Evolutionary conservation across 2,888 invertebrate genomes (phyloP).

Genomic region (Oscheius sp.): DNA sequence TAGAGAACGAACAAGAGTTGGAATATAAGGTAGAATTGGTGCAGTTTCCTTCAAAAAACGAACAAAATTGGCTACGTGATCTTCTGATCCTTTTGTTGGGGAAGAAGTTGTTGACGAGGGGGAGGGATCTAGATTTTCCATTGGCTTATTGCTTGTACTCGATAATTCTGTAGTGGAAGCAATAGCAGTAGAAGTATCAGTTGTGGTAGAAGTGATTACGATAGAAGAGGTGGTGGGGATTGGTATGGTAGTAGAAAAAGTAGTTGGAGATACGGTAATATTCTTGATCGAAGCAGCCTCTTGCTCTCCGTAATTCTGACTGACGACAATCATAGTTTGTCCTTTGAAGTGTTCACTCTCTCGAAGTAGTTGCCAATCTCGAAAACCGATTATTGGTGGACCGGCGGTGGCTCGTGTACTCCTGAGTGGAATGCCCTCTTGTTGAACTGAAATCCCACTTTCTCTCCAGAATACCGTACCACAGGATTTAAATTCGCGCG

Average conservation of each 20-base stretch:
- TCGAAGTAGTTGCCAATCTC: constrained; percentile 47
- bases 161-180: constrained; percentile 5
- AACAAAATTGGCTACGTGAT: constrained; percentile 52
- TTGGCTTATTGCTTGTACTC: constrained; percentile 19
- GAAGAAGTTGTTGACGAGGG: constrained; percentile 3
- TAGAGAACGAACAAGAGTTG: constrained; percentile 49
- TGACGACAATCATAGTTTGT: constrained; percentile 55
- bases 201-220: neutral
- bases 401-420: neutral
- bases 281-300: neutral
- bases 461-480: neutral
- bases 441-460: constrained; percentile 20
- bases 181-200: neutral
- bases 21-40: constrained; percentile 57
- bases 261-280: constrained; percentile 5
- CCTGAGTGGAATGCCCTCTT: constrained; percentile 12
- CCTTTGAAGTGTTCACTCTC: constrained; percentile 44
- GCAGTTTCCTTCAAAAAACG: constrained; percentile 54
- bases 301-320: constrained; percentile 35
- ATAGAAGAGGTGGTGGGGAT: no score
- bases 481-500: neutral
- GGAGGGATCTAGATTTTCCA: constrained; percentile 7
- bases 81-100: constrained; percentile 26
- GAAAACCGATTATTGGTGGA: constrained; percentile 41
- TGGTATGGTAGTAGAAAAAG: constrained; percentile 26